These are phyloP conservation scores for Sciurus carolinensis DNA, from an alignment of 2,797 vertebrate species.

Conservation along the genomic window DNA sequence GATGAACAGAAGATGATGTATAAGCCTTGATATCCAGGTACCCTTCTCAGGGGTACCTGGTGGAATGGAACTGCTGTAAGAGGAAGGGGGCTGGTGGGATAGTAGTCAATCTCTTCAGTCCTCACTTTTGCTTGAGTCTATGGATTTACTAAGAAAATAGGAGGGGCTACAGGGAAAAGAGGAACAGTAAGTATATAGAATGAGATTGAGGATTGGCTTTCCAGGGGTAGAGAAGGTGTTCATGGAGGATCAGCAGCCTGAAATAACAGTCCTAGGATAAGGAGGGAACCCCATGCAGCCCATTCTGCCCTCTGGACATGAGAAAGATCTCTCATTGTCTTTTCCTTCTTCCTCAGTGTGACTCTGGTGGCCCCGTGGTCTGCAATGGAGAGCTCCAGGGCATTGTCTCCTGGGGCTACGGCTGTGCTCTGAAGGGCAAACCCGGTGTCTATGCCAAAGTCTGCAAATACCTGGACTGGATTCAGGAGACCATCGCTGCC, in stretches of 20 bases:
- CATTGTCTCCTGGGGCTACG: slow-evolving; percentile 91
- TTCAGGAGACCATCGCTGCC: slow-evolving; percentile 85
- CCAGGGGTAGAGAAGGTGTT: too few species aligned
- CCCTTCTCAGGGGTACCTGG: accelerated
- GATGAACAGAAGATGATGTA: background rate
- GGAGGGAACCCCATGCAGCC: background rate
- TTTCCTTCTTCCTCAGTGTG: slow-evolving; percentile 84
- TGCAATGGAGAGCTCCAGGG: slow-evolving; percentile 90
- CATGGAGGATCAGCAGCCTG: background rate
- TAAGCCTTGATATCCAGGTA: too few species aligned
- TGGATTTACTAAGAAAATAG: background rate
- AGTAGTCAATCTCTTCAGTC: background rate
- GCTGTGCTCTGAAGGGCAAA: slow-evolving; percentile 88
- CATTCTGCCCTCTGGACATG: background rate
- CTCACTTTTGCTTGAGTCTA: background rate
- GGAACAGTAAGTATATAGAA: accelerated
- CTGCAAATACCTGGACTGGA: slow-evolving; percentile 91
- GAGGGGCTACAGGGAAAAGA: background rate
- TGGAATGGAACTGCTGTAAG: background rate
- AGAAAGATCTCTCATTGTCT: background rate
- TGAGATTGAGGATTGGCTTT: background rate
- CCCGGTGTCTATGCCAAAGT: slow-evolving; percentile 92
- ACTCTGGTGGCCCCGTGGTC: slow-evolving; percentile 91
- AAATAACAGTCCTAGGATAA: accelerated
- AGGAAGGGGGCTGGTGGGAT: background rate